Evolutionary conservation across 2,113 vertebrate species (phyloP).

Genomic region (Elephantulus edwardii): DNA sequence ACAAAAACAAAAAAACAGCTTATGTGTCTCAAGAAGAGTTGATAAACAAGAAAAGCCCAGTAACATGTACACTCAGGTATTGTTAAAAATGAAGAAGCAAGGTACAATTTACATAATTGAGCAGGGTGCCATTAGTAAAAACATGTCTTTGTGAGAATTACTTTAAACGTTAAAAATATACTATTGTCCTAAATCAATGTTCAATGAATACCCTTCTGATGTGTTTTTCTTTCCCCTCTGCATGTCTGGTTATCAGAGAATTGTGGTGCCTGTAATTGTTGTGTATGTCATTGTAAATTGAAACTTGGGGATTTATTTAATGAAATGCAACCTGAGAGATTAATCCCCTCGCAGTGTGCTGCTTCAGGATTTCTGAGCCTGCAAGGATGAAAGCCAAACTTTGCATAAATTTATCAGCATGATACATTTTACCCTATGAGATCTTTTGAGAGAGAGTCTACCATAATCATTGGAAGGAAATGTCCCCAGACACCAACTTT

Average conservation of each 20-base stretch:
- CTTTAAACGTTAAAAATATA: not conserved
- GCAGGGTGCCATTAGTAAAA: not conserved
- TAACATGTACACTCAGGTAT: not conserved
- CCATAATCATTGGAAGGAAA: not conserved
- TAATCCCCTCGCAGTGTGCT: accelerated
- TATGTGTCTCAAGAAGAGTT: not conserved
- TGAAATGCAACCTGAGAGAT: not conserved
- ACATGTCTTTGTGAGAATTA: not conserved
- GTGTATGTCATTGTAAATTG: not conserved
- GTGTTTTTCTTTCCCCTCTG: not conserved
- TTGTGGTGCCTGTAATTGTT: not conserved
- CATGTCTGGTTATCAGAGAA: not conserved
- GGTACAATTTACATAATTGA: not conserved
- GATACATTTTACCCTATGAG: not conserved
- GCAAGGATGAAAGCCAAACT: not conserved
- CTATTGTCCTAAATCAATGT: not conserved
- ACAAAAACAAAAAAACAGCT: not conserved
- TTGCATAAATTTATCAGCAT: not conserved
- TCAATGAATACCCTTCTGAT: not conserved
- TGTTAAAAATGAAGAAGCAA: not conserved
- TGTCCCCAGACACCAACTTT: not conserved
- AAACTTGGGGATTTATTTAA: not conserved
- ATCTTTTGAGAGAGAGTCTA: not conserved
- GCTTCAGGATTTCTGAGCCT: not conserved
- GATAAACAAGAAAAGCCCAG: not conserved